Evolutionary conservation across 2,888 invertebrate species (phyloP), one percentile per base, ranked within the genome.

Genomic region (Sinotaia quadrata): DNA sequence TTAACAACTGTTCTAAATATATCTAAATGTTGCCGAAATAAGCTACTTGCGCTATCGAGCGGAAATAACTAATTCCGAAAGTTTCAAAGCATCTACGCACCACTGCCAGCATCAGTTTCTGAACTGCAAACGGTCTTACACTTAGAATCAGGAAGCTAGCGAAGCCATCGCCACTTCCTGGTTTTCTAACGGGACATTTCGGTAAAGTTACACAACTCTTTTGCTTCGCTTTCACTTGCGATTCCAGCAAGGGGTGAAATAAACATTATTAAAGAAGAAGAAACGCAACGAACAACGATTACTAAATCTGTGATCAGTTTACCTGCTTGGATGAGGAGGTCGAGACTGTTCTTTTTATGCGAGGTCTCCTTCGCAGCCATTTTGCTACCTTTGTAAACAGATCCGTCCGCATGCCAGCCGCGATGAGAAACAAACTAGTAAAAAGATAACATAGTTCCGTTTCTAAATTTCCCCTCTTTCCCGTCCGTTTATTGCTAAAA

Each of bases 301-400:
- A n/a, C n/a, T n/a, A n/a, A n/a, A n/a, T n/a, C n/a, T n/a, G n/a
- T n/a, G n/a, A n/a, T n/a, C n/a, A n/a, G 33, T 74, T 75, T 80
- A 83, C 83, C 82, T 75, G 83, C 83, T 75, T 78, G 69, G 51
- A 83, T 75, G 69, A 83, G 74, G 54, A 83, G 75, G 74, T 83
- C 82, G 29, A 83, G 75, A 63, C 71, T 78, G 69, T 74, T 81
- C 60, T 71, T 72, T 62, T 62, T 61, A 44, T 62, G 56, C 52
- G 63, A 61, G 67, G 62, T 51, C 60, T 58, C 59, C 57, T 65
- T 72, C 68, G 72, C 72, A 66, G 75, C 75, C 75, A 75, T 75
- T 59, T 74, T 74, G 62, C 58, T 62, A 69, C 68, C 59, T 52
- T 61, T 47, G 61, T 70, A 70, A 61, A 49, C 61, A 70, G 68